Evolutionary conservation across 2,113 vertebrate species (phyloP), one percentile per base, ranked within the genome.

Genomic region (Odontophorus gujanensis): DNA sequence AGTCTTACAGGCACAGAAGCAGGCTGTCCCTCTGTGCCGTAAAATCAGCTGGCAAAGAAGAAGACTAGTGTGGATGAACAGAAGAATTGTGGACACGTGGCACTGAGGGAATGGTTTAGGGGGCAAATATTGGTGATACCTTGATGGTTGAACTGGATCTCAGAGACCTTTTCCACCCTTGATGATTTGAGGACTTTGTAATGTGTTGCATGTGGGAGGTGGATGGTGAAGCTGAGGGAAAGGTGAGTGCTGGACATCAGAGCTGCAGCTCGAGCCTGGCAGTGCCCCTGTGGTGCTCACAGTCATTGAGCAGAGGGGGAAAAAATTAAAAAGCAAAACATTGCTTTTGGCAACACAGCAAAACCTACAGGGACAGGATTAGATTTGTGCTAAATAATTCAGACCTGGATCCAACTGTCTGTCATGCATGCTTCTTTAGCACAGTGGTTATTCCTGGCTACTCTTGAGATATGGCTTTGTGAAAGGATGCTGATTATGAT

Each of bases 301-400:
- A 72, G 50, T 32, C 3, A 3, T 11, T 43, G 58, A 25, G 30
- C 0, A 0, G 61, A 67, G 5, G 10, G 30, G 16, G 10, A 14
- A 59, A 28, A 40, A 40, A 21, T 45, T 11, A 58, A 17, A 45
- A 22, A 21, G n/a, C 7, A 36, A 72, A 85, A 4, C 8, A 17
- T 26, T 71, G 61, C 7, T 90, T 63, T 87, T 89, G 93, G 71
- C 78, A 82, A 90, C 92, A 65, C 14, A 72, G 28, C 61, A 74
- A 79, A 93, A 59, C 63, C 45, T 94, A 51, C 81, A 91, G 88
- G 66, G 84, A 81, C 71, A 67, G 93, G 88, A 93, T 88, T 81
- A 93, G 51, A 40, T 91, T 43, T 74, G 43, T 84, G 79, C 47
- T 81, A 89, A 85, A 62, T 81, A 85, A 89, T 87, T 87, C 72